phyloP scores from a whole-genome alignment of 2,888 invertebrate genomes.

The Scaptomyza cyrtandrae region DNA sequence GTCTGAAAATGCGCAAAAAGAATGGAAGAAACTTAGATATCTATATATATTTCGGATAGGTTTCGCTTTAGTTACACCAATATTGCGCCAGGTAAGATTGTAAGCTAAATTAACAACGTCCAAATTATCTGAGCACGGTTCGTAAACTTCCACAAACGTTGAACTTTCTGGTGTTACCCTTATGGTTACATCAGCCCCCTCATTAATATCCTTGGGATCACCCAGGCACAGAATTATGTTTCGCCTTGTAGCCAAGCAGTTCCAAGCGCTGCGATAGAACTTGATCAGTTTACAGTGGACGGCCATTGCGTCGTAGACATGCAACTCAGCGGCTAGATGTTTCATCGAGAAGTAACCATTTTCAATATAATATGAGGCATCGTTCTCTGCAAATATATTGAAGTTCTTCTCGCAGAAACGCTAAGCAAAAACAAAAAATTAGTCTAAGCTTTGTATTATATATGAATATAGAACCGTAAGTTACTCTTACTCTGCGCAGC shows the following conservation, averaged over 20 bases:
- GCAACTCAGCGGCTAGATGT: constrained; percentile 78
- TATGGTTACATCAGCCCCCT: constrained; percentile 57
- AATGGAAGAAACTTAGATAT: background rate
- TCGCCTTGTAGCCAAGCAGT: constrained; percentile 77
- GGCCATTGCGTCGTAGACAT: constrained; percentile 77
- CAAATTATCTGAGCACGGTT: constrained; percentile 71
- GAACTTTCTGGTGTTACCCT: constrained; percentile 78
- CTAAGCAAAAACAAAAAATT: constrained; percentile 41
- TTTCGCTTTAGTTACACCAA: constrained; percentile 69
- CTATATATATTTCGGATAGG: background rate
- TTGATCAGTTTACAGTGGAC: constrained; percentile 70
- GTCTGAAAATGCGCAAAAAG: constrained; percentile 39
- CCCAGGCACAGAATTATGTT: constrained; percentile 71
- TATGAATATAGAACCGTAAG: background rate
- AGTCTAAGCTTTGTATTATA: background rate
- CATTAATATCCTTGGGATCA: constrained; percentile 54
- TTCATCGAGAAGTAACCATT: constrained; percentile 81
- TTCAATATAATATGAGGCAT: constrained; percentile 80
- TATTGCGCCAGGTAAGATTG: constrained; percentile 77
- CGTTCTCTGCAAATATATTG: constrained; percentile 82
- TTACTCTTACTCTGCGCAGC: constrained; percentile 68
- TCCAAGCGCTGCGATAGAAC: constrained; percentile 77
- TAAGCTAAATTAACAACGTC: constrained; percentile 66
- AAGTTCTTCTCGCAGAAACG: constrained; percentile 69
- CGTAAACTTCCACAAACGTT: constrained; percentile 78